phyloP scores from a whole-genome alignment of 2,797 vertebrate species.

The Lagodon rhomboides region DNA sequence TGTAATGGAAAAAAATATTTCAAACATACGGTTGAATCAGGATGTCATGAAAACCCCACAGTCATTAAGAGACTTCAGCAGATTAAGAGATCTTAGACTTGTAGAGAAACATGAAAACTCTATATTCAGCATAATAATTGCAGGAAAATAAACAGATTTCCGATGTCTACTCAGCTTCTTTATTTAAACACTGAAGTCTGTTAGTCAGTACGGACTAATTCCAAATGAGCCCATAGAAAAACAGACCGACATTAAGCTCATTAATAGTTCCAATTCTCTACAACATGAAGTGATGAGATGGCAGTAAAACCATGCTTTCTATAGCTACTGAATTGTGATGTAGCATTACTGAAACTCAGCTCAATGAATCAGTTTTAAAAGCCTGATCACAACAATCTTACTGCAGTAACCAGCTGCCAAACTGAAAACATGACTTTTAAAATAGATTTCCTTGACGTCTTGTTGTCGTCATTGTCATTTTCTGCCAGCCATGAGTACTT shows the following conservation, averaged over 20 bases:
- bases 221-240: conserved; percentile 21
- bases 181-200: not conserved
- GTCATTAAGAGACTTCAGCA: conserved; percentile 2
- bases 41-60: not conserved
- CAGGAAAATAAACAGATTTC: conserved; percentile 22
- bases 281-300: conserved; percentile 15
- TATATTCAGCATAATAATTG: not conserved
- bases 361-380: conserved; percentile 36
- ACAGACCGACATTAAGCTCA: conserved; percentile 33
- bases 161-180: not conserved
- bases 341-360: conserved; percentile 19
- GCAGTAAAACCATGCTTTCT: conserved; percentile 30
- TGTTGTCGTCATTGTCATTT: too few relatives aligned
- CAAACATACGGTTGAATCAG: not conserved
- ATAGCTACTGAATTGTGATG: conserved; percentile 35
- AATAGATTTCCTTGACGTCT: not conserved
- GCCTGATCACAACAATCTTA: not conserved
- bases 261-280: conserved; percentile 25
- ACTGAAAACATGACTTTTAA: not conserved
- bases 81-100: conserved; percentile 5
- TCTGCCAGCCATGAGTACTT: not conserved
- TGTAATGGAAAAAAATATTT: conserved; percentile 10
- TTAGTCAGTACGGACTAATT: conserved; percentile 15
- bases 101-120: not conserved
- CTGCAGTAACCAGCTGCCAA: not conserved